Conservation (phyloP, 2,797 vertebrate genomes). For the Hyperoplus lanceolatus region DNA sequence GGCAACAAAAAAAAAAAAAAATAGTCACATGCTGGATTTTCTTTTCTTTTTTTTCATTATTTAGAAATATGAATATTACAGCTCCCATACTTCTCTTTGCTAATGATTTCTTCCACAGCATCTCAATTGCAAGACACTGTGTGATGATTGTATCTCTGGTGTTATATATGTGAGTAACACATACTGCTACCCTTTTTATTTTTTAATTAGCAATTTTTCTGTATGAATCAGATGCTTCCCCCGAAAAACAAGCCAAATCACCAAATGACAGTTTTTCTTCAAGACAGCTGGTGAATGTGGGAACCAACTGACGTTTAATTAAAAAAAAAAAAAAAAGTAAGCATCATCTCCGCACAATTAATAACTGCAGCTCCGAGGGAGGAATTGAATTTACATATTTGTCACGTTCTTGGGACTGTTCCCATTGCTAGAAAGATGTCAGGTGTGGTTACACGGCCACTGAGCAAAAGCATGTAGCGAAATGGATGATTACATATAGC, state of each 20-base stretch:
- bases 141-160: background rate
- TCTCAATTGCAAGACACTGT: no score
- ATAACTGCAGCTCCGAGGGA: background rate
- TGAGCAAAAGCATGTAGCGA: conserved; percentile 12
- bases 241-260: background rate
- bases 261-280: background rate
- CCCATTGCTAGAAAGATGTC: conserved; percentile 14
- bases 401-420: no score
- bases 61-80: no score
- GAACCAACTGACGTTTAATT: background rate
- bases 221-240: background rate
- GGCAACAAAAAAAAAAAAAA: background rate
- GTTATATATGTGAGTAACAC: background rate
- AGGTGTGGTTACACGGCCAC: conserved; percentile 11
- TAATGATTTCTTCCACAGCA: background rate
- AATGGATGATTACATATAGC: conserved; percentile 12
- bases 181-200: no score
- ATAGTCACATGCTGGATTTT: background rate
- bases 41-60: background rate
- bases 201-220: background rate
- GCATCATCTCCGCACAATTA: no score
- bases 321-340: background rate
- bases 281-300: background rate
- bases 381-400: background rate
- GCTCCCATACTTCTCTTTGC: background rate